These are phyloP conservation scores for Drosophila jambulina DNA, from an alignment of 1,140 invertebrate genomes.

Conservation along the genomic window DNA sequence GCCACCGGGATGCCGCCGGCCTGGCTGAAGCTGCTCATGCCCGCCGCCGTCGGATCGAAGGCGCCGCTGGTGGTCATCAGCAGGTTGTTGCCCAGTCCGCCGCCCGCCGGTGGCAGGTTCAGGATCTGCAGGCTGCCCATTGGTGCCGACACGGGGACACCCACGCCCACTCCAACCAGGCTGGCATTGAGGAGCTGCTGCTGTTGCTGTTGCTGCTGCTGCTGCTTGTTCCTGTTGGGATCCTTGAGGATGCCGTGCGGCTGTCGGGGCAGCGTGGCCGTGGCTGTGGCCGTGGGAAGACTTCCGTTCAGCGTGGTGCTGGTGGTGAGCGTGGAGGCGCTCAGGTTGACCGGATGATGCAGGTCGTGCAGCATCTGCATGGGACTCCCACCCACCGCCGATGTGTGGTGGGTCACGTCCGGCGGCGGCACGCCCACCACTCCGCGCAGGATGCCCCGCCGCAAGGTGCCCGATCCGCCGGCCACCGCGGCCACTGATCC, in stretches of 20 bases:
- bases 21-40: conserved; percentile 72
- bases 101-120: conserved; percentile 67
- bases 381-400: conserved; percentile 45
- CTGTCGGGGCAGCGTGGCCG: conserved; percentile 85
- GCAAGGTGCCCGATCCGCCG: conserved; percentile 74
- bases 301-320: conserved; percentile 80
- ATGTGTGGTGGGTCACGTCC: conserved; percentile 83
- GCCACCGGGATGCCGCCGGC: conserved; percentile 61
- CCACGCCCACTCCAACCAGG: conserved; percentile 73
- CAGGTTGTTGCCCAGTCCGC: conserved; percentile 76
- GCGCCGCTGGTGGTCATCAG: conserved; percentile 79
- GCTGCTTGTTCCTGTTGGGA: conserved; percentile 87
- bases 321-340: conserved; percentile 76
- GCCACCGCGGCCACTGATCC: conserved; percentile 25
- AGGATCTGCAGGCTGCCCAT: conserved; percentile 82
- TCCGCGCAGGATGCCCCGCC: conserved; percentile 79
- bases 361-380: conserved; percentile 78
- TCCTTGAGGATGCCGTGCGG: conserved; percentile 88
- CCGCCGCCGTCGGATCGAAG: conserved; percentile 74
- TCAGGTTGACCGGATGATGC: conserved; percentile 81
- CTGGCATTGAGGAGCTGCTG: conserved; percentile 72
- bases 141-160: conserved; percentile 63
- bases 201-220: conserved; percentile 84
- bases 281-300: conserved; percentile 67
- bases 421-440: conserved; percentile 78